Conservation (phyloP, 2,888 invertebrate species). For the Lithodes maja region DNA sequence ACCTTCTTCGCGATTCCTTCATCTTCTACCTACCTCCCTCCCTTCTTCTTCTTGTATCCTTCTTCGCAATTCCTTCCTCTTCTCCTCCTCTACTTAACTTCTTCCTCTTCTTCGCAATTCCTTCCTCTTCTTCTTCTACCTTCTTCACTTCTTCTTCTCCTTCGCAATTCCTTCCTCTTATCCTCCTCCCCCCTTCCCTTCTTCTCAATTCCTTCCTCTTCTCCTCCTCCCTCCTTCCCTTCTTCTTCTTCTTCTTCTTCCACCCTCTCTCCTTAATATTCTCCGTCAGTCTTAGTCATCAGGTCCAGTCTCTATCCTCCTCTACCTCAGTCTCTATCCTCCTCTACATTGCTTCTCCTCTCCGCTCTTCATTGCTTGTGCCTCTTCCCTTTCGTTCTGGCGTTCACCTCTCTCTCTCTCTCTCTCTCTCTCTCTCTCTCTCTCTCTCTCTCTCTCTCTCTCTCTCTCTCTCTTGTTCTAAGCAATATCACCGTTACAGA, state of each 20-base stretch:
- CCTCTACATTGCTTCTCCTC: neutral
- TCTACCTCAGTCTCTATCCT: neutral
- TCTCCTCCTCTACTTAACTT: neutral
- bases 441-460: neutral
- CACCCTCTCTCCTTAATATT: neutral
- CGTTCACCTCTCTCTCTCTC: neutral
- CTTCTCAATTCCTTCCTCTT: neutral
- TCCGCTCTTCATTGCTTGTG: too few species aligned
- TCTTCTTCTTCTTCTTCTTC: neutral
- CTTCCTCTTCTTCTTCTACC: neutral
- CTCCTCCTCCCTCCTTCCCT: neutral
- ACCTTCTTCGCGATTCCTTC: neutral
- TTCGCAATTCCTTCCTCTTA: too few species aligned
- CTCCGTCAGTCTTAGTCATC: neutral
- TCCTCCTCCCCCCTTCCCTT: neutral
- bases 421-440: neutral
- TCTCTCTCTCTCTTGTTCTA: too few species aligned
- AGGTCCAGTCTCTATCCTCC: neutral
- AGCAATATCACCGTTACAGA: too few species aligned
- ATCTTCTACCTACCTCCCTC: neutral
- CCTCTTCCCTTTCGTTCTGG: neutral
- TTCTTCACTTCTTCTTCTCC: too few species aligned
- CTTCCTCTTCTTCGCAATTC: neutral
- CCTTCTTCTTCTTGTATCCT: neutral
- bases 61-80: neutral